These are phyloP conservation scores for Centroberyx gerrardi DNA, from an alignment of 2,797 vertebrate species.

Conservation along the genomic window DNA sequence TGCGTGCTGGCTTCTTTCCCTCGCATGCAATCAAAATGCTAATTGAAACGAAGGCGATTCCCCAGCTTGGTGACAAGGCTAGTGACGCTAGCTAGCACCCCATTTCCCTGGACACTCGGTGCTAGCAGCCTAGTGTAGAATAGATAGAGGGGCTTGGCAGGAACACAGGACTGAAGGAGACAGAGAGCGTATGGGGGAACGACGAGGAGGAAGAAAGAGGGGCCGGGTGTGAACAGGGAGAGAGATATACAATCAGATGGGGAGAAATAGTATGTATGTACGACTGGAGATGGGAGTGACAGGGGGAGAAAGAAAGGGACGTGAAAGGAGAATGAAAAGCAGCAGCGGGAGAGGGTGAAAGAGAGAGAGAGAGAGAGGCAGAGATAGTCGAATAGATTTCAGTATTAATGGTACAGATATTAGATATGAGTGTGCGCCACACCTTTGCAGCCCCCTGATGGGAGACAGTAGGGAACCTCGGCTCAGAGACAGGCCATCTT, in stretches of 20 bases:
- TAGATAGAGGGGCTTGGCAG: conserved; percentile 38
- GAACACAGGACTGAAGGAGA: conserved; percentile 16
- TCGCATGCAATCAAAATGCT: conserved; percentile 81
- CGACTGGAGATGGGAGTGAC: not conserved
- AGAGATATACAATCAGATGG: not conserved
- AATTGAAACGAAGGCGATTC: conserved; percentile 76
- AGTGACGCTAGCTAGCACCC: conserved; percentile 41
- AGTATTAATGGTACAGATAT: conserved; percentile 39
- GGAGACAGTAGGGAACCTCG: conserved; percentile 64
- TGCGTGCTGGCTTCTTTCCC: conserved; percentile 62
- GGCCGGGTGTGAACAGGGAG: not conserved
- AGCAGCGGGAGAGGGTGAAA: not conserved
- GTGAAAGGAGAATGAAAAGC: conserved; percentile 11
- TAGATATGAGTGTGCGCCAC: conserved; percentile 56
- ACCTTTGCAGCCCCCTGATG: conserved; percentile 60
- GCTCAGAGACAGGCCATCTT: conserved; percentile 52
- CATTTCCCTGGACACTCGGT: conserved; percentile 48
- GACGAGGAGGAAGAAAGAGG: conserved; percentile 8
- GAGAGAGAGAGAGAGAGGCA: conserved; percentile 5
- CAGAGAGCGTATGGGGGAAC: conserved; percentile 1
- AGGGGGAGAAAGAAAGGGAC: not conserved
- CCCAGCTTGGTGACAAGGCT: conserved; percentile 52
- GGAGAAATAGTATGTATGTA: not conserved
- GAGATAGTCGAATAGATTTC: conserved; percentile 26
- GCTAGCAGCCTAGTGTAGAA: conserved; percentile 35